phyloP scores from a whole-genome alignment of 2,113 vertebrate species.

The Onychostruthus taczanowskii region DNA sequence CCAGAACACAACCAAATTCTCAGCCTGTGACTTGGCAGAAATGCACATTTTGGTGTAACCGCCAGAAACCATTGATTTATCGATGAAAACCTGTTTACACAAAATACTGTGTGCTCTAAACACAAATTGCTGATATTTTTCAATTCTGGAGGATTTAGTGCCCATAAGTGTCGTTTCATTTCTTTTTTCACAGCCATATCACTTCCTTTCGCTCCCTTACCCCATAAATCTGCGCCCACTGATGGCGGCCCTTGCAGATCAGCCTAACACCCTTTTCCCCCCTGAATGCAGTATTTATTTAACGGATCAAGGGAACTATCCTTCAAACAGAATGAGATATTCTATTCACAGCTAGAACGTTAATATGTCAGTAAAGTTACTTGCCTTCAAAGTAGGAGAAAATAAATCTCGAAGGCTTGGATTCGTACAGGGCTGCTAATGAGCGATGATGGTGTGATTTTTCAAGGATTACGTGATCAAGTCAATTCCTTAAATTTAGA shows the following conservation, averaged over 20 bases:
- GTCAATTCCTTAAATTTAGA: constrained; percentile 50
- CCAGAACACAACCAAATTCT: neutral
- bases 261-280: constrained; percentile 35
- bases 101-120: constrained; percentile 28
- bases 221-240: constrained; percentile 66
- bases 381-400: constrained; percentile 63
- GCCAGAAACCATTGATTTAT: neutral
- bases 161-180: constrained; percentile 63
- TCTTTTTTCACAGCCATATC: constrained; percentile 67
- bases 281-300: constrained; percentile 73
- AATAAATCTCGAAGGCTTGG: constrained; percentile 67
- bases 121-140: constrained; percentile 59
- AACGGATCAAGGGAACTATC: constrained; percentile 75
- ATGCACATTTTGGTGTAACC: neutral
- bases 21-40: neutral
- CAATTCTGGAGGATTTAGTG: constrained; percentile 55
- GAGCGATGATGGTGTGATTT: constrained; percentile 53
- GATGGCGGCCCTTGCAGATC: constrained; percentile 57
- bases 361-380: constrained; percentile 81
- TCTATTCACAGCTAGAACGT: constrained; percentile 76
- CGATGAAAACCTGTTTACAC: neutral
- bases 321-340: constrained; percentile 70
- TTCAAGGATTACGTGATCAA: constrained; percentile 38
- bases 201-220: constrained; percentile 70
- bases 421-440: constrained; percentile 36